Base-by-base conservation (phyloP, 1,140 invertebrate species). In the Zaprionus lachaisei region DNA sequence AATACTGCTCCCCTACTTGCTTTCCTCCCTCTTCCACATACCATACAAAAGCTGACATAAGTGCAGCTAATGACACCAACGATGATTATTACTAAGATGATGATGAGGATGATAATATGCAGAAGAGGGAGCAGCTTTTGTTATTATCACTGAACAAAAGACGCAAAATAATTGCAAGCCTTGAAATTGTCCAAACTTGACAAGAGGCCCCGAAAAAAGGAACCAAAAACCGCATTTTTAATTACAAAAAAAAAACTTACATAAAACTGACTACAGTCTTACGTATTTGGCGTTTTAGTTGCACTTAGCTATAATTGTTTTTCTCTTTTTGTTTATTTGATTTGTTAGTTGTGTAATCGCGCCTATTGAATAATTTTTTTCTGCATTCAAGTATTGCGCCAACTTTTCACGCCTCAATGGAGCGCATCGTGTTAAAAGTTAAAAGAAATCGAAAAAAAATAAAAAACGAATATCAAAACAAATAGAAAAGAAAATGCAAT, bases 391-490 rank as follows among this genome's bases (percentile, higher is more conserved):
- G 58, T 62, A 61, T 87, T 87, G 85, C 81, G 58, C 71, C 73
- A 87, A 57, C 74, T 79, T 60, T 84, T 87, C 51, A 90, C 81
- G 84, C 74, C 57, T 83, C 84, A 90, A 87, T 90, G 72, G 75
- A 87, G 84, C 84, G 85, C 49, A 90, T 44, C 85, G 72, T 58
- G 70, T 47, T 47, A 47, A 51, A 51, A 51, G 22, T 74, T 80
- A 62, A 78, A 65, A 78, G 62, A 71, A 71, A 72, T 69, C 49
- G 57, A 62, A 44, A 14, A 28, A 63, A 77, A 76, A 20, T 51
- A 38, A 64, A 56, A 57, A 66, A n/a, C 17, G 12, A 56, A 34
- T 26, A 28, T 34, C 31, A 38, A 31, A 44, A 49, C 47, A 49
- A 49, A 49, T 49, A 49, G 7, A 34, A 37, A 34, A 37, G 17